Conservation (phyloP, 2,888 invertebrate species). For the Dicranocentrus wangi region DNA sequence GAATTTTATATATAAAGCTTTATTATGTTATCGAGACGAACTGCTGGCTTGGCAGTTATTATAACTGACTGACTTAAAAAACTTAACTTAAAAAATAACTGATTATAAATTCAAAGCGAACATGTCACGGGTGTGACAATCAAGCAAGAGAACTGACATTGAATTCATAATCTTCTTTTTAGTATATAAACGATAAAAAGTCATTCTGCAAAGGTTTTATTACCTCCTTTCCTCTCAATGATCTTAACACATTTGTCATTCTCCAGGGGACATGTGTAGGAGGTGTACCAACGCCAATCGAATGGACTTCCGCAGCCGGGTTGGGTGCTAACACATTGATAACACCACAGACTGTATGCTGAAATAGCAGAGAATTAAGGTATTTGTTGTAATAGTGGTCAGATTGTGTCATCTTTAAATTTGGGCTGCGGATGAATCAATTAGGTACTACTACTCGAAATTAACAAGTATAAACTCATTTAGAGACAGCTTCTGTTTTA, state of each 20-base stretch:
- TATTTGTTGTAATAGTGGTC: background rate
- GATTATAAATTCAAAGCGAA: too few relatives aligned
- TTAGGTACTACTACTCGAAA: too few relatives aligned
- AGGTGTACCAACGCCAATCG: constrained; percentile 85
- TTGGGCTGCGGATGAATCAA: too few relatives aligned
- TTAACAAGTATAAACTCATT: background rate
- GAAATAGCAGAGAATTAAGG: background rate
- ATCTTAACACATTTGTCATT: constrained; percentile 93
- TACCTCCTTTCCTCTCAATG: constrained; percentile 89
- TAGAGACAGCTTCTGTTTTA: background rate
- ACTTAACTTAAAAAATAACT: too few relatives aligned
- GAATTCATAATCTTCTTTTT: too few relatives aligned
- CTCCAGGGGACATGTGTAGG: constrained; percentile 87
- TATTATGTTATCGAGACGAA: too few relatives aligned
- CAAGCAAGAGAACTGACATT: too few relatives aligned
- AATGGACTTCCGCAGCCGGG: constrained; percentile 90
- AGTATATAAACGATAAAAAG: too few relatives aligned
- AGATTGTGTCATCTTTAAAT: background rate
- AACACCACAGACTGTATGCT: constrained; percentile 81
- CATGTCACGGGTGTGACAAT: too few relatives aligned
- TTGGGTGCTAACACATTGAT: constrained; percentile 90
- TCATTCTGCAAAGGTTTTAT: too few relatives aligned
- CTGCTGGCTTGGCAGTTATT: too few relatives aligned
- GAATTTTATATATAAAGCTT: constrained; percentile 4
- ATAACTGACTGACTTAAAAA: too few relatives aligned